A percentile compares a stretch with the other conserved stretches of the same genome.
Evolutionary conservation across 2,888 invertebrate genomes (phyloP).

Genomic region (Diarsia brunnea): DNA sequence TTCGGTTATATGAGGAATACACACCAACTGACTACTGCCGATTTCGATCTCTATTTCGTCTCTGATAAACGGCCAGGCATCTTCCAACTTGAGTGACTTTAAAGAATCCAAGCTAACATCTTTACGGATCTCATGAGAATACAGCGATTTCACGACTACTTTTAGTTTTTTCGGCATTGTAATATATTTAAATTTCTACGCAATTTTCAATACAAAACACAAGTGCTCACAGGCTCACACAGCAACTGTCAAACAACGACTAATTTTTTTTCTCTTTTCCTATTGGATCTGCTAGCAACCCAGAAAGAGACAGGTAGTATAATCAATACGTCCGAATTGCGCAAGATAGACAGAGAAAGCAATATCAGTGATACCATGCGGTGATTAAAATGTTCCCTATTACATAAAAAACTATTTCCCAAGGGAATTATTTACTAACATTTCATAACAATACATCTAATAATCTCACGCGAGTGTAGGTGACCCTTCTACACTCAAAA

Average conservation of each 20-base stretch:
- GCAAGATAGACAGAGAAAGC: constrained; percentile 58
- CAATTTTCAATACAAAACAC: constrained; percentile 44
- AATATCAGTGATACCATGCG: constrained; percentile 52
- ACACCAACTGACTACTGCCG: constrained; percentile 87
- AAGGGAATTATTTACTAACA: no score
- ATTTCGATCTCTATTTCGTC: constrained; percentile 90
- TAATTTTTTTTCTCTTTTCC: constrained; percentile 61
- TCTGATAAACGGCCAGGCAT: constrained; percentile 89
- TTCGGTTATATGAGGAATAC: constrained; percentile 89
- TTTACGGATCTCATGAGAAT: constrained; percentile 89
- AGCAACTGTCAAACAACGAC: constrained; percentile 72
- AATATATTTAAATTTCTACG: constrained; percentile 40
- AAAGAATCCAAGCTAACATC: constrained; percentile 87
- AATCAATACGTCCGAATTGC: constrained; percentile 63
- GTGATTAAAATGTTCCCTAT: constrained; percentile 36
- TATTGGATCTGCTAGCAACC: constrained; percentile 13
- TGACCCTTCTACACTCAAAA: neutral
- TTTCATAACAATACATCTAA: no score
- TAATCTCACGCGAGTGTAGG: no score
- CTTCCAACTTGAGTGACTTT: constrained; percentile 87
- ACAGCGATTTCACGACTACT: constrained; percentile 87
- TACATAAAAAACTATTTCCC: neutral
- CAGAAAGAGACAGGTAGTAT: constrained; percentile 53
- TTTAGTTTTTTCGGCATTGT: constrained; percentile 89
- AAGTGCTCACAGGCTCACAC: constrained; percentile 28